Percentiles rank a stretch among this genome's conserved stretches.
These are phyloP conservation scores for Linepithema humile DNA, from an alignment of 1,140 invertebrate species.

Conservation along the genomic window DNA sequence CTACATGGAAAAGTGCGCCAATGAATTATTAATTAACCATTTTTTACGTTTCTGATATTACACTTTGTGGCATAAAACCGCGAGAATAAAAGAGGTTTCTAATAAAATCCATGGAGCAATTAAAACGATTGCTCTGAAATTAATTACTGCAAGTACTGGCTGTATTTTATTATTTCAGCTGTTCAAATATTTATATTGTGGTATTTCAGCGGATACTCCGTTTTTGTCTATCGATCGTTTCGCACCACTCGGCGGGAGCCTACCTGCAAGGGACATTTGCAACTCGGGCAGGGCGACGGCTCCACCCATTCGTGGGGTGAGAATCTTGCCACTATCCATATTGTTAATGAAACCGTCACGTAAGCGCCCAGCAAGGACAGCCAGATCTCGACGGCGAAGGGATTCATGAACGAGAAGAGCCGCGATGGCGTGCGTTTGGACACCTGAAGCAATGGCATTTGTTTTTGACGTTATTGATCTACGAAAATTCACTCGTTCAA, in stretches of 20 bases:
- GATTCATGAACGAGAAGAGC: slow-evolving; percentile 89
- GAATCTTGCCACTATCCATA: slow-evolving; percentile 90
- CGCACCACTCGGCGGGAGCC: slow-evolving; percentile 79
- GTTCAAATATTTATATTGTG: background rate
- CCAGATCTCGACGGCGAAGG: slow-evolving; percentile 89
- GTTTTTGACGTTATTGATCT: slow-evolving; percentile 57
- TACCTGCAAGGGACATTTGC: slow-evolving; percentile 83
- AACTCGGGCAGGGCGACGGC: slow-evolving; percentile 85
- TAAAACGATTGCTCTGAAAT: background rate
- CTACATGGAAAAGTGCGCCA: background rate
- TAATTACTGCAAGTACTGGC: background rate
- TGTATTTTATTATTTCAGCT: background rate
- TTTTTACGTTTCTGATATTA: background rate
- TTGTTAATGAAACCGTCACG: slow-evolving; percentile 88
- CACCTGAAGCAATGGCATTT: slow-evolving; percentile 82
- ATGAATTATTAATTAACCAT: background rate
- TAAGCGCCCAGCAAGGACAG: slow-evolving; percentile 88
- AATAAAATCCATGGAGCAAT: background rate
- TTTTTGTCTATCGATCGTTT: background rate
- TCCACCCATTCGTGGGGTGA: slow-evolving; percentile 90
- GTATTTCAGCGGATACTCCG: background rate
- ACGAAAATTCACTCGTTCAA: background rate
- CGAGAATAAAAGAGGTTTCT: background rate
- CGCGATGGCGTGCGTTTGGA: slow-evolving; percentile 86
- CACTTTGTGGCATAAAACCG: background rate